Evolutionary conservation across 92 coral and sea anemone species (phyloP).

Genomic region (Virgularia gustaviana): DNA sequence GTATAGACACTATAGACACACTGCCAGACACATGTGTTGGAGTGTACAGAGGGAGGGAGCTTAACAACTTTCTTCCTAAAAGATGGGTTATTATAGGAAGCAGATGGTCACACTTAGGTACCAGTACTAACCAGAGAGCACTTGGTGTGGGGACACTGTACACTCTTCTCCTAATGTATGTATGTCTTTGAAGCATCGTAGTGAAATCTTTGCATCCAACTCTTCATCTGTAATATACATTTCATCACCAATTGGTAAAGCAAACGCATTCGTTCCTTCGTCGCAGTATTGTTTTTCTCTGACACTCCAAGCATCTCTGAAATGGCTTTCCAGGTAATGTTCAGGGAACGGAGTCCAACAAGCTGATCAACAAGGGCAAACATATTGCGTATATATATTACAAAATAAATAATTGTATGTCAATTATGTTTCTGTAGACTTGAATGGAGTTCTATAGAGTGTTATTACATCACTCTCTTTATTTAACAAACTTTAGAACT

Average conservation of each 20-base stretch:
- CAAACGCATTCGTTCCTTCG: constrained; percentile 31
- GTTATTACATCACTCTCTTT: too few species aligned
- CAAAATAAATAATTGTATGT: too few species aligned
- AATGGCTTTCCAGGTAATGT: constrained; percentile 48
- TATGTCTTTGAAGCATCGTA: constrained; percentile 6
- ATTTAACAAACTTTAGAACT: too few species aligned
- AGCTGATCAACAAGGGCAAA: constrained; percentile 35
- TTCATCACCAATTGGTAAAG: constrained; percentile 10
- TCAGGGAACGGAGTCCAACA: constrained; percentile 51
- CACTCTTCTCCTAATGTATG: background rate
- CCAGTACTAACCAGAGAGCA: constrained; percentile 14
- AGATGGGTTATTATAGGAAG: too few species aligned
- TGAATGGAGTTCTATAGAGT: too few species aligned
- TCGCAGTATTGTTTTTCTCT: constrained; percentile 46
- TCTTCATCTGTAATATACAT: background rate
- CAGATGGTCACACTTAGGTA: too few species aligned
- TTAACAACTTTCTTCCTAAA: too few species aligned
- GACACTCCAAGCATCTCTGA: constrained; percentile 55
- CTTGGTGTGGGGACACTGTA: constrained; percentile 31
- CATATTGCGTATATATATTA: too few species aligned
- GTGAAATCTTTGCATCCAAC: background rate
- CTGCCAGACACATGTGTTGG: too few species aligned
- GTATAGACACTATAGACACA: too few species aligned
- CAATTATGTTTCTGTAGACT: too few species aligned
- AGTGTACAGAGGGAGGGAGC: too few species aligned